phyloP scores from a whole-genome alignment of 2,888 invertebrate species.

The Tillus elongatus region DNA sequence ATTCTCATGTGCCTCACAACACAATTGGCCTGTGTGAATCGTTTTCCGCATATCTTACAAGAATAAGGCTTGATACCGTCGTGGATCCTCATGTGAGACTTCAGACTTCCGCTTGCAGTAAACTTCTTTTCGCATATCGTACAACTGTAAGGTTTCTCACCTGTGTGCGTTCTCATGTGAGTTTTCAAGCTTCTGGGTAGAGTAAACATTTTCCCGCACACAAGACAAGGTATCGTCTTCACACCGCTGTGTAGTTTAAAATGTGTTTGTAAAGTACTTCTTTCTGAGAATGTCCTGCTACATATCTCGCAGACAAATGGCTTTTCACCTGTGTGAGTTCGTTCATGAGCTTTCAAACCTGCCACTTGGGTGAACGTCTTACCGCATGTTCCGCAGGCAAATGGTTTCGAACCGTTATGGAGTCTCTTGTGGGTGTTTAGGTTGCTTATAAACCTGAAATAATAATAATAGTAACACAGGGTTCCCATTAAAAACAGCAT shows the following conservation, averaged over 20 bases:
- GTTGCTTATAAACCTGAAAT: constrained; percentile 9
- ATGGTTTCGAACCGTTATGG: constrained; percentile 8
- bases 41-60: constrained; percentile 16
- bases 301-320: constrained; percentile 10
- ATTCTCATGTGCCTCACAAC: constrained; percentile 11
- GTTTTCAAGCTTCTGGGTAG: neutral
- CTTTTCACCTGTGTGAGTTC: constrained; percentile 9
- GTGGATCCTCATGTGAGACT: constrained; percentile 14
- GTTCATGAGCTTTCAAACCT: constrained; percentile 8
- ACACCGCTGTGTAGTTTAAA: neutral
- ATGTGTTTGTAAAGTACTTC: neutral
- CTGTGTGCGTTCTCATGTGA: constrained; percentile 10
- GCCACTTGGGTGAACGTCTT: constrained; percentile 9
- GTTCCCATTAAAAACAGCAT: no score
- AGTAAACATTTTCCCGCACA: constrained; percentile 4
- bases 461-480: no score
- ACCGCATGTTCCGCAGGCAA: constrained; percentile 8
- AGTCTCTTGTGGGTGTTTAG: constrained; percentile 9
- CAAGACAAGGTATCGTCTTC: neutral
- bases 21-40: constrained; percentile 8
- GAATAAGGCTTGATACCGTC: constrained; percentile 13
- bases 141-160: constrained; percentile 9
- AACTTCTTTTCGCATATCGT: constrained; percentile 7
- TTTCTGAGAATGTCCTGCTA: constrained; percentile 8
- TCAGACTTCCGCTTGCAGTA: neutral